These are phyloP conservation scores for Allophyes oxyacanthae DNA, from an alignment of 2,888 invertebrate species.

Conservation along the genomic window DNA sequence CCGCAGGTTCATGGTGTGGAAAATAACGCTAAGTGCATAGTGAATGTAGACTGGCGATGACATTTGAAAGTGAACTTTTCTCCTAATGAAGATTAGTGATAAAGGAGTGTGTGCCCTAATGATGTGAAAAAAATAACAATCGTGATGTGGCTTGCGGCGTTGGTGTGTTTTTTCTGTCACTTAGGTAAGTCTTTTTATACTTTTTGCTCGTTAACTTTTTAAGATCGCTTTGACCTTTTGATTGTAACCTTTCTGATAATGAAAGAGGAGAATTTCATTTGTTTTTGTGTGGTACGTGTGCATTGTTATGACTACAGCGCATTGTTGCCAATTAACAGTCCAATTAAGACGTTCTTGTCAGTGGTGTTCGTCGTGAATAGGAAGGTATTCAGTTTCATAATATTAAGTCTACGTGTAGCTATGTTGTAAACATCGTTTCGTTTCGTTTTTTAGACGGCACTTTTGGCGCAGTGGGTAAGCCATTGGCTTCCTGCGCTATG, in stretches of 20 bases:
- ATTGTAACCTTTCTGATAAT: conserved; percentile 11
- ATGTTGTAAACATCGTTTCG: too few species aligned
- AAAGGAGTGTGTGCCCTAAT: conserved; percentile 66
- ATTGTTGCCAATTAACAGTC: conserved; percentile 4
- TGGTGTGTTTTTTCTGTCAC: conserved; percentile 79
- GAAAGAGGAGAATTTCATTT: neutral
- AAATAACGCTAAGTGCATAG: conserved; percentile 29
- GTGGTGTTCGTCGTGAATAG: too few species aligned
- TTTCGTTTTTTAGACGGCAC: too few species aligned
- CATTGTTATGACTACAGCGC: conserved; percentile 4
- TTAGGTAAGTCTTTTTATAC: conserved; percentile 71
- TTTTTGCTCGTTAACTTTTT: conserved; percentile 31
- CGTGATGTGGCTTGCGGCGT: conserved; percentile 80
- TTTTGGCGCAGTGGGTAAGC: too few species aligned
- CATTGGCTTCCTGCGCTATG: too few species aligned
- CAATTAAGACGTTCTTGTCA: conserved; percentile 1
- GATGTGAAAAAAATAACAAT: conserved; percentile 79
- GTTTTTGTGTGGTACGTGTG: neutral
- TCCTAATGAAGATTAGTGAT: conserved; percentile 61
- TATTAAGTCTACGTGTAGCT: too few species aligned
- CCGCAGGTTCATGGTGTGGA: conserved; percentile 46
- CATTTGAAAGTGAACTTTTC: conserved; percentile 46
- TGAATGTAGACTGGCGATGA: conserved; percentile 46
- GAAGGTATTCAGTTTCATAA: too few species aligned
- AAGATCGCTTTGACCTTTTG: conserved; percentile 3